Evolutionary conservation across 2,888 invertebrate genomes (phyloP).

Genomic region (Cremastobaeus sp.): DNA sequence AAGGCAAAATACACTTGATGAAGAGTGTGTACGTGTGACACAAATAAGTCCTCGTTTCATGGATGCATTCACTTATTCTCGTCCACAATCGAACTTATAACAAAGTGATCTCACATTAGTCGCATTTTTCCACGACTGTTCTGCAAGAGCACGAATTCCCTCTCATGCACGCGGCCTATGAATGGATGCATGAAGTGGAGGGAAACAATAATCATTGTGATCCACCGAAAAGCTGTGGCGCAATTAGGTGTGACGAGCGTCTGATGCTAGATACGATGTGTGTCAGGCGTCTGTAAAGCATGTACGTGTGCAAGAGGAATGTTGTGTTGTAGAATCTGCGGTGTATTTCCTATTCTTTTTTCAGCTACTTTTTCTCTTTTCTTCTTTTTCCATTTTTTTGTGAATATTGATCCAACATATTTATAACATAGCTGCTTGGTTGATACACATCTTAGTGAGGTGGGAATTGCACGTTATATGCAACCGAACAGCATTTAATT

Average conservation of each 20-base stretch:
- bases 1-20: too few species aligned
- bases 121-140: slow-evolving; percentile 38
- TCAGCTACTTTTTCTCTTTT: not conserved
- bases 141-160: slow-evolving; percentile 27
- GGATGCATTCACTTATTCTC: slow-evolving; percentile 31
- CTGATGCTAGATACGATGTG: slow-evolving; percentile 33
- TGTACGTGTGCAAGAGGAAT: slow-evolving; percentile 20
- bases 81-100: slow-evolving; percentile 35
- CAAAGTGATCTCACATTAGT: slow-evolving; percentile 44
- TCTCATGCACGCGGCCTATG: slow-evolving; percentile 17
- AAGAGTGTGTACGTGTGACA: slow-evolving; percentile 16
- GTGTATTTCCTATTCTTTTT: slow-evolving; percentile 7
- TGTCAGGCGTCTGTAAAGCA: slow-evolving; percentile 21
- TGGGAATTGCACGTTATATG: too few species aligned
- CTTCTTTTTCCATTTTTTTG: too few species aligned
- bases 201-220: slow-evolving; percentile 43
- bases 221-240: slow-evolving; percentile 26
- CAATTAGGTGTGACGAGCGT: slow-evolving; percentile 46
- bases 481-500: too few species aligned
- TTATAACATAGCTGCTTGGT: too few species aligned
- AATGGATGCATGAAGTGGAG: slow-evolving; percentile 16
- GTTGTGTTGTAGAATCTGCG: slow-evolving; percentile 1
- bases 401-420: too few species aligned
- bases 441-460: too few species aligned
- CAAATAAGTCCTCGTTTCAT: slow-evolving; percentile 24